phyloP scores from a whole-genome alignment of 2,113 vertebrate species.

The Bubo scandiacus region DNA sequence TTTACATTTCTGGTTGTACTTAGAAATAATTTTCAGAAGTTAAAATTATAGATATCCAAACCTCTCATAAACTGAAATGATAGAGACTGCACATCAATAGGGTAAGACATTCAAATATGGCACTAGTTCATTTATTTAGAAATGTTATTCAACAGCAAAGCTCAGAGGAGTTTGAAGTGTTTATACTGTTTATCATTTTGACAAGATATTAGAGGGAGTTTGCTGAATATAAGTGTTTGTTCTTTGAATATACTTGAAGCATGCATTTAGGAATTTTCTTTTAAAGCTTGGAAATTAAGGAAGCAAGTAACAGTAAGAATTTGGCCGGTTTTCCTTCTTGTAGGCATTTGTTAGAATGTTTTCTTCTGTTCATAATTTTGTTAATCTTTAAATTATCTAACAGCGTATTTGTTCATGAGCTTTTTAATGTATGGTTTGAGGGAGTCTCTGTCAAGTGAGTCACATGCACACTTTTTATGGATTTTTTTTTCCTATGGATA shows the following conservation, averaged over 20 bases:
- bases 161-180: neutral
- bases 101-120: neutral
- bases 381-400: neutral
- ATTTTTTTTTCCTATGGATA: neutral
- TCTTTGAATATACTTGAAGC: neutral
- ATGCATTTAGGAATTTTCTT: neutral
- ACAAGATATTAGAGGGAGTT: neutral
- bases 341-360: neutral
- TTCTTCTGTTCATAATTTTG: neutral
- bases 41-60: conserved; percentile 3
- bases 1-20: neutral
- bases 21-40: conserved; percentile 32
- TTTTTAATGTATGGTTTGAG: neutral
- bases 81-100: neutral
- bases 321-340: neutral
- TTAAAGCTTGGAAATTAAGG: neutral
- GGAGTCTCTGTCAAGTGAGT: neutral
- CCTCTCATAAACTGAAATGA: neutral
- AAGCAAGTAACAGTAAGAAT: neutral
- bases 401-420: neutral
- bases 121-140: neutral
- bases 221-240: neutral
- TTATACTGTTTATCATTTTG: neutral
- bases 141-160: neutral
- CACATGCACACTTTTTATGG: neutral